Evolutionary conservation across 2,113 vertebrate species (phyloP).

Genomic region (Lamprotornis superbus): DNA sequence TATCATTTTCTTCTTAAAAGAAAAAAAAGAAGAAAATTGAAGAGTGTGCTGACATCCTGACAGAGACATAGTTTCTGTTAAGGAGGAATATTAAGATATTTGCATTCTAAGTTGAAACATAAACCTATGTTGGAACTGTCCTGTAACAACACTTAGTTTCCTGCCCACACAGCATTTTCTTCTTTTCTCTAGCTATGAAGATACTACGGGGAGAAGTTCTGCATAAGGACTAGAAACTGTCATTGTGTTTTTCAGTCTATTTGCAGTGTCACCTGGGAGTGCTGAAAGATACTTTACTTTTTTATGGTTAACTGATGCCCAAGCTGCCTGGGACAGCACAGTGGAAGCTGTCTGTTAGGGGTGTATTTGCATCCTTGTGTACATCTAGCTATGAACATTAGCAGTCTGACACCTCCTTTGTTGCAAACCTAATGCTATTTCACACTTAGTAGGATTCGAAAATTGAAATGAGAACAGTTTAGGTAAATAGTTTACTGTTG

Average conservation of each 20-base stretch:
- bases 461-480: constrained; percentile 5
- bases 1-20: not conserved
- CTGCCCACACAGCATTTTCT: not conserved
- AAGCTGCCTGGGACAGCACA: not conserved
- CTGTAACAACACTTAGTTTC: not conserved
- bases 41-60: not conserved
- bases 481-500: not conserved
- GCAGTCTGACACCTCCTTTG: not conserved
- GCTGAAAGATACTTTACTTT: not conserved
- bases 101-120: not conserved
- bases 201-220: not conserved
- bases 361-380: not conserved
- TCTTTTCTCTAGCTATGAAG: not conserved
- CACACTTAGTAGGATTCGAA: constrained; percentile 42
- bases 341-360: not conserved
- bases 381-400: not conserved
- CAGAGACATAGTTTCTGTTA: not conserved
- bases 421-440: not conserved
- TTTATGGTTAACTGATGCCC: not conserved
- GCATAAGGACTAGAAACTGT: not conserved
- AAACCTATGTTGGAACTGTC: not conserved
- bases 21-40: not conserved
- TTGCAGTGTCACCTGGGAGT: not conserved
- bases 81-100: not conserved
- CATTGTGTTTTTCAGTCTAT: not conserved